Percentiles rank a stretch among this genome's conserved stretches.
phyloP scores from a whole-genome alignment of 64 coral and sea anemone genomes.

The Actinia tenebrosa region DNA sequence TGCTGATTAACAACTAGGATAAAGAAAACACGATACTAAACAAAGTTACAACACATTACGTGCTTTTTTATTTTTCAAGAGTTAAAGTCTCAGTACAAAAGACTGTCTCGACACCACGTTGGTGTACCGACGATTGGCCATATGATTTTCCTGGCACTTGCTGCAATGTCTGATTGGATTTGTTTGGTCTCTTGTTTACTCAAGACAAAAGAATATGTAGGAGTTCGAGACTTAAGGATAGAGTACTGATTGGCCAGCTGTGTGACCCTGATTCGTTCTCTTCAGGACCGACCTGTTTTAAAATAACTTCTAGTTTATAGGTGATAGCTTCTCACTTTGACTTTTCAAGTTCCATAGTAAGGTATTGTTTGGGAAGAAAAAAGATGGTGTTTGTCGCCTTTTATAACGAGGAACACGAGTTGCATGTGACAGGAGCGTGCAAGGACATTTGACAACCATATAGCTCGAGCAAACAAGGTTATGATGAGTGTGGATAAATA shows the following conservation, averaged over 20 bases:
- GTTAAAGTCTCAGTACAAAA: background rate
- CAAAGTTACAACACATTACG: background rate
- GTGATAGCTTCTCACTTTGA: background rate
- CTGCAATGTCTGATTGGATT: constrained; percentile 3
- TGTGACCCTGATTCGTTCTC: background rate
- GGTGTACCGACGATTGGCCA: background rate
- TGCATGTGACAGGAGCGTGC: background rate
- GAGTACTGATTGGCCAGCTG: background rate
- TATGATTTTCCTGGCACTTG: background rate
- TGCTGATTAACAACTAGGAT: background rate
- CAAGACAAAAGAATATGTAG: background rate
- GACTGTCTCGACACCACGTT: constrained; percentile 1
- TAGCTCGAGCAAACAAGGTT: background rate
- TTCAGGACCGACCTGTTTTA: background rate
- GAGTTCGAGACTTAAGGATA: background rate
- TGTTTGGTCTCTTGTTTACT: background rate
- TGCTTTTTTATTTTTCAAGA: background rate
- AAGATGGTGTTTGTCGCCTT: too few relatives aligned
- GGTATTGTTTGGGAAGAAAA: background rate
- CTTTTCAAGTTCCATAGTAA: background rate
- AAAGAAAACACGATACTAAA: background rate
- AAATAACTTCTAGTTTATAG: background rate
- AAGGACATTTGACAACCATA: background rate
- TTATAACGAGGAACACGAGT: background rate
- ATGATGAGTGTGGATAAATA: background rate